Conservation (phyloP, 2,888 invertebrate genomes). For the Salticus scenicus region DNA sequence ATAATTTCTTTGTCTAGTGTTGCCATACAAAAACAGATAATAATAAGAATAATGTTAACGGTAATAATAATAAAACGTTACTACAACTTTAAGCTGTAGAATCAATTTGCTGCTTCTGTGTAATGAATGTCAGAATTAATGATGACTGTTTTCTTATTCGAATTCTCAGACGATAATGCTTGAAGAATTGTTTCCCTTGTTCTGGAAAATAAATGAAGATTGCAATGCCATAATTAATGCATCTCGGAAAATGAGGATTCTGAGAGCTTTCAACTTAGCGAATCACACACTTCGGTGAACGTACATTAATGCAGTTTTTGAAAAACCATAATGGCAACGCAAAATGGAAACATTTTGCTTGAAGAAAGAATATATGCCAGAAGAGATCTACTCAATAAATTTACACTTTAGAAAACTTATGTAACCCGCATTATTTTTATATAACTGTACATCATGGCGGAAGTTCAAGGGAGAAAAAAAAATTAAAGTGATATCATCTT, state of each 20-base stretch:
- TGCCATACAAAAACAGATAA: neutral
- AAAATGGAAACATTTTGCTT: too few relatives aligned
- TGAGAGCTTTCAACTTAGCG: neutral
- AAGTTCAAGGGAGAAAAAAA: too few relatives aligned
- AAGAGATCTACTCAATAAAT: too few relatives aligned
- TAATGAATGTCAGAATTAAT: neutral
- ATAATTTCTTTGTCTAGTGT: neutral
- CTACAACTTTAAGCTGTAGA: neutral
- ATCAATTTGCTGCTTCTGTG: neutral
- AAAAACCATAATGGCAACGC: too few relatives aligned
- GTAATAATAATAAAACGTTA: neutral
- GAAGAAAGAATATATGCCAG: too few relatives aligned
- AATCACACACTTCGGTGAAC: neutral
- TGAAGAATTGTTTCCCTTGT: neutral
- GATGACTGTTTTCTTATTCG: neutral
- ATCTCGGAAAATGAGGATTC: neutral
- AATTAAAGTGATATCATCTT: too few relatives aligned
- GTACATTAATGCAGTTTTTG: too few relatives aligned
- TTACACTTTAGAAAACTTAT: too few relatives aligned
- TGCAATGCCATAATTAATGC: neutral
- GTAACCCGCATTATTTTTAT: too few relatives aligned
- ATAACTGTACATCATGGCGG: too few relatives aligned
- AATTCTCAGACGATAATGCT: constrained; percentile 4
- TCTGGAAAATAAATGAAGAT: neutral
- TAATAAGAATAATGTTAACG: neutral